Evolutionary conservation across 2,113 vertebrate species (phyloP).

Genomic region (Semnornis frantzii): DNA sequence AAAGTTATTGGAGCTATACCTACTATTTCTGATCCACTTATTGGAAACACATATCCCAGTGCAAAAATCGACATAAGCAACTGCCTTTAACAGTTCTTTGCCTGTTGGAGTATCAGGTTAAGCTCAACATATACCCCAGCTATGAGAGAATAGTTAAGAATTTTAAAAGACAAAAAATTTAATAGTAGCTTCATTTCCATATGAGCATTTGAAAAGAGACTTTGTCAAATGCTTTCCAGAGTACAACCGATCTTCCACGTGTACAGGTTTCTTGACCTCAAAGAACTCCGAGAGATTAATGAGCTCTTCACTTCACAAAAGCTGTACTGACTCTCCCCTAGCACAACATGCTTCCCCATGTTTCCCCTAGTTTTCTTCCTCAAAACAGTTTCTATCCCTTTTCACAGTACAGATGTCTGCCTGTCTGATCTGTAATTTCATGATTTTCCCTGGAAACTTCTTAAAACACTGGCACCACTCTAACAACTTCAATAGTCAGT

Average conservation of each 20-base stretch:
- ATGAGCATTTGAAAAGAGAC: neutral
- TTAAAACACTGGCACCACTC: slow-evolving; percentile 20
- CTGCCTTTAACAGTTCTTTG: neutral
- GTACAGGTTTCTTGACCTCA: neutral
- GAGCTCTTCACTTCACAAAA: neutral
- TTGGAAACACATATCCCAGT: neutral
- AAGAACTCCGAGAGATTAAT: slow-evolving; percentile 1
- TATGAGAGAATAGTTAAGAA: neutral
- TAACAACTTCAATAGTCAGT: slow-evolving; percentile 8
- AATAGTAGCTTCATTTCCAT: neutral
- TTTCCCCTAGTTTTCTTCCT: slow-evolving; percentile 13
- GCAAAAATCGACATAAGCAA: neutral
- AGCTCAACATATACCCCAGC: neutral
- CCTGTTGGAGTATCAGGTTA: neutral
- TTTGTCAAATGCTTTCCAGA: neutral
- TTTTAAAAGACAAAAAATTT: neutral
- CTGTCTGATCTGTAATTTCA: slow-evolving; percentile 24
- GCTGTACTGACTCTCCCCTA: neutral
- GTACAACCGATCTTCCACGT: neutral
- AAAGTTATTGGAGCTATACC: neutral
- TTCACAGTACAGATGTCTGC: slow-evolving; percentile 42
- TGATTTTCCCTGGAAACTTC: slow-evolving; percentile 1
- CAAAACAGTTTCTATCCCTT: slow-evolving; percentile 19
- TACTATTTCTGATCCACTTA: neutral
- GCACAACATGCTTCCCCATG: neutral